Conservation (phyloP, 2,113 vertebrate genomes). For the Oncorhynchus mykiss region DNA sequence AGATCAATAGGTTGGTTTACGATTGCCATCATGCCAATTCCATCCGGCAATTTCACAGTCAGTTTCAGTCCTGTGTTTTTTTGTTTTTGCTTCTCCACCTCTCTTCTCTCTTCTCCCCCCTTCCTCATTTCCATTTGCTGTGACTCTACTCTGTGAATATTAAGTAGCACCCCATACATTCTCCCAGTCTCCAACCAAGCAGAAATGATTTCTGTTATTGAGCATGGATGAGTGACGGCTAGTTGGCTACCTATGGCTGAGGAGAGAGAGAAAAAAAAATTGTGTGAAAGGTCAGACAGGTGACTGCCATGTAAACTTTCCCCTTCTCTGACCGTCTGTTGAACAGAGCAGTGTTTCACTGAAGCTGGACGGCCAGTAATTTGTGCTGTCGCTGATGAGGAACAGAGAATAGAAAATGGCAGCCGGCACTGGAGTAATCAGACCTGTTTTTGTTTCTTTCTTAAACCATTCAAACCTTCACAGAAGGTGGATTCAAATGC, state of each 20-base stretch:
- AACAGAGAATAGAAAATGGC: constrained; percentile 6
- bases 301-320: constrained; percentile 40
- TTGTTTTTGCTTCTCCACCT: constrained; percentile 6
- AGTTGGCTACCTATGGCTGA: constrained; percentile 26
- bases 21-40: constrained; percentile 53
- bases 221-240: constrained; percentile 36
- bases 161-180: constrained; percentile 71
- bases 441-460: constrained; percentile 22
- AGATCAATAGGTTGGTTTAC: constrained; percentile 57
- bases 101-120: constrained; percentile 20
- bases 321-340: not conserved
- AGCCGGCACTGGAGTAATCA: constrained; percentile 24
- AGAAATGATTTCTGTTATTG: constrained; percentile 54
- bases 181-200: constrained; percentile 62
- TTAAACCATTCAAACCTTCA: constrained; percentile 36
- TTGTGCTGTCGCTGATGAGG: constrained; percentile 41
- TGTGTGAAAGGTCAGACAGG: constrained; percentile 28
- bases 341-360: constrained; percentile 4
- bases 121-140: constrained; percentile 75
- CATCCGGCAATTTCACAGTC: constrained; percentile 73
- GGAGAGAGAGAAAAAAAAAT: not conserved
- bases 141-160: constrained; percentile 76
- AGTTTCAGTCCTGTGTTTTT: constrained; percentile 69
- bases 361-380: constrained; percentile 2
- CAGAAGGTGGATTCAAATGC: constrained; percentile 29